Evolutionary conservation across 2,113 vertebrate species (phyloP).

Genomic region (Eolophus roseicapilla): DNA sequence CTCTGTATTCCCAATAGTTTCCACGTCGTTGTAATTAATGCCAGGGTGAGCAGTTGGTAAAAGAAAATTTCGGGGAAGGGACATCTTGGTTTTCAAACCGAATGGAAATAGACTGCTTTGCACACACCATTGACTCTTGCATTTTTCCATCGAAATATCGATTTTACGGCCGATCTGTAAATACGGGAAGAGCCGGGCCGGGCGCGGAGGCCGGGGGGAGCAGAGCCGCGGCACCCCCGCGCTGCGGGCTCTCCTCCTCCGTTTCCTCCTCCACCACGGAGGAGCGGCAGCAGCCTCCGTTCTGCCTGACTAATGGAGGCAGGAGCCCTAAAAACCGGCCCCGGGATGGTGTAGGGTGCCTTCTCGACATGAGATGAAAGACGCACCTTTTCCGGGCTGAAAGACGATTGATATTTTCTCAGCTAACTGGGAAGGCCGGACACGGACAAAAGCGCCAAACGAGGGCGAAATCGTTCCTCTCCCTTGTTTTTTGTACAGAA

Average conservation of each 20-base stretch:
- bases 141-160: slow-evolving; percentile 82
- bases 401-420: slow-evolving; percentile 4
- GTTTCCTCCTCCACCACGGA: neutral
- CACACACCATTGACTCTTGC: slow-evolving; percentile 80
- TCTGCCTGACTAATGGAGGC: neutral
- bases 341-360: neutral
- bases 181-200: neutral
- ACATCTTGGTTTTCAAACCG: slow-evolving; percentile 79
- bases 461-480: slow-evolving; percentile 21
- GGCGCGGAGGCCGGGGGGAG: neutral
- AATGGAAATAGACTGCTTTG: slow-evolving; percentile 82
- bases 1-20: slow-evolving; percentile 92
- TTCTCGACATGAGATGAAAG: neutral
- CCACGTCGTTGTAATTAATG: slow-evolving; percentile 92
- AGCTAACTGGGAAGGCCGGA: neutral
- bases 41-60: slow-evolving; percentile 81
- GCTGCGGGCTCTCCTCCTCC: neutral
- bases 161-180: slow-evolving; percentile 82
- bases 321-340: neutral
- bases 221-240: neutral
- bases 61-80: slow-evolving; percentile 82
- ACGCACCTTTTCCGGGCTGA: slow-evolving; percentile 10
- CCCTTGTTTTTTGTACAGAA: slow-evolving; percentile 9
- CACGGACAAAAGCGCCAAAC: slow-evolving; percentile 1
- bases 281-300: neutral